A percentile compares a stretch with the other conserved stretches of the same genome.
phyloP scores from a whole-genome alignment of 2,797 vertebrate species.

The Podargus strigoides region DNA sequence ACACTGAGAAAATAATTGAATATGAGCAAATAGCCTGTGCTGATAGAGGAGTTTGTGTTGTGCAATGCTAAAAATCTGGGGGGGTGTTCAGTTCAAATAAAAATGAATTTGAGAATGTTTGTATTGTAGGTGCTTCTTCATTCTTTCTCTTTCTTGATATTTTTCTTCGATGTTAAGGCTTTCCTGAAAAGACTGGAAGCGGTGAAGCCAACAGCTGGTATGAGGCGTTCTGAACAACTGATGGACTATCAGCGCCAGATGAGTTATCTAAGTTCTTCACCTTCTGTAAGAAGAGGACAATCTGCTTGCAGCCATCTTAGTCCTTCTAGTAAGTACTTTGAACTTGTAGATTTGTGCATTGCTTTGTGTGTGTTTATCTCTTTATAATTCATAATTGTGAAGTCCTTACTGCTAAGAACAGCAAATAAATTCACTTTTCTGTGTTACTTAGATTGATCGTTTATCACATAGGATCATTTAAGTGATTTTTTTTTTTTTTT shows the following conservation, averaged over 20 bases:
- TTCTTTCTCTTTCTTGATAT: neutral
- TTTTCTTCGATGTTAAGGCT: slow-evolving; percentile 74
- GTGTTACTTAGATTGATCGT: neutral
- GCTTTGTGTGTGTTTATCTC: neutral
- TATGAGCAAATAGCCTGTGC: neutral
- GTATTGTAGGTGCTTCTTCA: neutral
- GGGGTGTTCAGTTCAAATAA: neutral
- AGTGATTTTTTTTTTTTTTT: neutral
- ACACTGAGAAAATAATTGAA: neutral
- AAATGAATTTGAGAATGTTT: neutral
- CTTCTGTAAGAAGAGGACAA: slow-evolving; percentile 52
- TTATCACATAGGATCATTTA: neutral
- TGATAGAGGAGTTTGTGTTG: neutral
- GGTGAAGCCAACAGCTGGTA: slow-evolving; percentile 85
- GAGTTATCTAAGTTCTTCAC: slow-evolving; percentile 70
- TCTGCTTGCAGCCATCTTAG: slow-evolving; percentile 69
- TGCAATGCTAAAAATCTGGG: neutral
- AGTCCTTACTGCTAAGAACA: neutral
- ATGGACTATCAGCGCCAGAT: slow-evolving; percentile 85
- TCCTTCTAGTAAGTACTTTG: slow-evolving; percentile 65
- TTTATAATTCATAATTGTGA: neutral
- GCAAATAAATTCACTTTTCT: neutral
- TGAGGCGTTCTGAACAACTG: slow-evolving; percentile 87
- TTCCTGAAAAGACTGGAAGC: slow-evolving; percentile 89
- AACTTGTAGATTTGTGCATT: neutral